Evolutionary conservation across 1,140 invertebrate genomes (phyloP), one percentile per base, ranked within the genome.

Genomic region (Ceratosolen fusciceps): DNA sequence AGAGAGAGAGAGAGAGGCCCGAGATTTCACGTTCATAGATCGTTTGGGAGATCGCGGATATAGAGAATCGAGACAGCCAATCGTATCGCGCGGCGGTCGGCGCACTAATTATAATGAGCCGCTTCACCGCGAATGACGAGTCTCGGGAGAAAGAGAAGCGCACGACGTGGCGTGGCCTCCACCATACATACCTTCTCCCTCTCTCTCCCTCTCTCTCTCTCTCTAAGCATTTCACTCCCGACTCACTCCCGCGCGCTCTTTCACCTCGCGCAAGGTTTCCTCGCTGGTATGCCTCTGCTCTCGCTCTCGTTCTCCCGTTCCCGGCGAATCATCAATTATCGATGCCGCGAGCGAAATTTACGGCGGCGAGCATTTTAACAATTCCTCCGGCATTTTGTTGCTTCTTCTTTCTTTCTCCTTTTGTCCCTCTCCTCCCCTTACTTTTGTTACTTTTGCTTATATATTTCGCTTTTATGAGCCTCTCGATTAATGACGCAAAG

Each of bases 41-140:
- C 83, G 80, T 76, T 47, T 29, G 39, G 47, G 2, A 29, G 47
- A 49, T 71, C 68, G 43, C 68, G 47, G 68, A 52, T 49, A 49
- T 31, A 81, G 77, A 43, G 79, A 43, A 60, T 43, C 54, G 31
- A 2, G 9, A 1, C 68, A 29, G 43, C 68, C 68, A 71, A 71
- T 71, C 68, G 68, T 29, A 71, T 71, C 54, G 56, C 56, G 58
- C 73, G 56, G 19, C 65, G 74, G 74, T 43, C 60, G 56, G 24
- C 39, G 56, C 34, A 68, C 86, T 87, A 88, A 88, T 88, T 88
- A 87, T 88, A 88, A 88, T 87, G 83, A 87, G 85, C 73, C 72
- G 74, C 77, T 83, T 21, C 74, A 81, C 84, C 82, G 81, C 83
- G 83, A 86, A 84, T 82, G 80, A 77, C 70, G 83, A 83, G 83